Conservation (phyloP, 2,888 invertebrate genomes). For the Aspidiotus destructor region DNA sequence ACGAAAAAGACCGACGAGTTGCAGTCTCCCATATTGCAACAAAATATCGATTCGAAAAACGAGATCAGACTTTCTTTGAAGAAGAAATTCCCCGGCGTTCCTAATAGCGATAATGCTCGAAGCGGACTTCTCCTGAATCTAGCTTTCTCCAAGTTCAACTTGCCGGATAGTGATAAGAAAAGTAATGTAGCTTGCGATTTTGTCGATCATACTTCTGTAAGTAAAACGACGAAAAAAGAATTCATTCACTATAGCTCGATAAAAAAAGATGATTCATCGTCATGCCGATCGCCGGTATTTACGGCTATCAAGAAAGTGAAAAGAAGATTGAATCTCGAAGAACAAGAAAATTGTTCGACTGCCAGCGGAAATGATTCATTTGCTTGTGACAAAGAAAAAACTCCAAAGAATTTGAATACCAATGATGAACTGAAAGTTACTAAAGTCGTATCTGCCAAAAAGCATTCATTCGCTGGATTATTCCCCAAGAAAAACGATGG, state of each 20-base stretch:
- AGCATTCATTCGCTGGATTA: neutral
- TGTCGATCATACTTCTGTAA: neutral
- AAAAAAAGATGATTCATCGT: constrained; percentile 14
- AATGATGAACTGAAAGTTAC: neutral
- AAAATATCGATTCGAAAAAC: constrained; percentile 6
- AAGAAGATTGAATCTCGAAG: constrained; percentile 25
- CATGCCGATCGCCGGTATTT: constrained; percentile 17
- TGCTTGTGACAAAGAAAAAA: neutral
- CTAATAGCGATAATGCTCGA: constrained; percentile 22
- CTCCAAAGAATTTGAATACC: no score
- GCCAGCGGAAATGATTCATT: neutral
- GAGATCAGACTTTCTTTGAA: constrained; percentile 22
- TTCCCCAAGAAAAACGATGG: neutral
- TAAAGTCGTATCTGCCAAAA: neutral
- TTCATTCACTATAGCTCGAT: constrained; percentile 21
- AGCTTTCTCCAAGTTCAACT: constrained; percentile 24
- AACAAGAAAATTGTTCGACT: neutral
- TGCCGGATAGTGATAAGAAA: constrained; percentile 6
- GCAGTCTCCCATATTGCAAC: constrained; percentile 11
- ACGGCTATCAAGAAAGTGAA: constrained; percentile 29
- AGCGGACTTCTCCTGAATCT: constrained; percentile 22
- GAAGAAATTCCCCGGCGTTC: constrained; percentile 26
- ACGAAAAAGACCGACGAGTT: neutral
- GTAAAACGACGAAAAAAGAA: constrained; percentile 6
- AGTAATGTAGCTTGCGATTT: constrained; percentile 9